Percentiles rank a stretch among this genome's conserved stretches.
These are phyloP conservation scores for Samia ricini DNA, from an alignment of 1,140 invertebrate genomes.

Conservation along the genomic window DNA sequence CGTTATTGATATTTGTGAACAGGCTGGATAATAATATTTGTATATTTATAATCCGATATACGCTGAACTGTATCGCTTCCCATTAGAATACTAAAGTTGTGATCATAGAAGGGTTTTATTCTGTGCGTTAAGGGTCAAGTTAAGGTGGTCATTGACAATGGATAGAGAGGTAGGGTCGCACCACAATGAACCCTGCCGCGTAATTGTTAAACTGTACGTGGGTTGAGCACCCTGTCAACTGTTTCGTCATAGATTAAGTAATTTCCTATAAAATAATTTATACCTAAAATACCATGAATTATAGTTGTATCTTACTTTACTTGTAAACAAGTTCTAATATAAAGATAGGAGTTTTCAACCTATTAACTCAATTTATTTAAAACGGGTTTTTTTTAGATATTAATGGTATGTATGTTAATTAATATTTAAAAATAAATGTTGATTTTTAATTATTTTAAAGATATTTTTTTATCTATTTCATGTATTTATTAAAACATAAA, in stretches of 20 bases:
- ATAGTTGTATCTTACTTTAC: too few species aligned
- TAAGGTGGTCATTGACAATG: conserved; percentile 64
- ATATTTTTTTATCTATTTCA: too few species aligned
- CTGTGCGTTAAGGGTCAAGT: conserved; percentile 32
- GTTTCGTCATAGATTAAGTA: conserved; percentile 58
- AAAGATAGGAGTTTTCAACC: too few species aligned
- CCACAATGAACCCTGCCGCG: conserved; percentile 70
- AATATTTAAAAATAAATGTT: too few species aligned
- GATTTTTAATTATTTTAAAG: too few species aligned
- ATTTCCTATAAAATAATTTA: conserved; percentile 32
- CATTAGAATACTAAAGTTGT: conserved; percentile 17
- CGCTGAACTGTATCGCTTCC: conserved; percentile 34
- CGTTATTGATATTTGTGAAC: conserved; percentile 77
- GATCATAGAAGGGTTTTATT: conserved; percentile 29
- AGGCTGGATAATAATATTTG: conserved; percentile 76
- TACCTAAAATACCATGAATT: too few species aligned
- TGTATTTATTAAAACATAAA: too few species aligned
- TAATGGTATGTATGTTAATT: too few species aligned
- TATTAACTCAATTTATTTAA: too few species aligned
- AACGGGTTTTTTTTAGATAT: too few species aligned
- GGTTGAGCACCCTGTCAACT: conserved; percentile 71
- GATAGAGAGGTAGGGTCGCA: conserved; percentile 62
- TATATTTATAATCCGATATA: conserved; percentile 50
- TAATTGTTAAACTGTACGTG: conserved; percentile 74
- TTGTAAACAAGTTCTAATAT: too few species aligned